Evolutionary conservation across 1,140 invertebrate species (phyloP).

Genomic region (Drosophila tristis): DNA sequence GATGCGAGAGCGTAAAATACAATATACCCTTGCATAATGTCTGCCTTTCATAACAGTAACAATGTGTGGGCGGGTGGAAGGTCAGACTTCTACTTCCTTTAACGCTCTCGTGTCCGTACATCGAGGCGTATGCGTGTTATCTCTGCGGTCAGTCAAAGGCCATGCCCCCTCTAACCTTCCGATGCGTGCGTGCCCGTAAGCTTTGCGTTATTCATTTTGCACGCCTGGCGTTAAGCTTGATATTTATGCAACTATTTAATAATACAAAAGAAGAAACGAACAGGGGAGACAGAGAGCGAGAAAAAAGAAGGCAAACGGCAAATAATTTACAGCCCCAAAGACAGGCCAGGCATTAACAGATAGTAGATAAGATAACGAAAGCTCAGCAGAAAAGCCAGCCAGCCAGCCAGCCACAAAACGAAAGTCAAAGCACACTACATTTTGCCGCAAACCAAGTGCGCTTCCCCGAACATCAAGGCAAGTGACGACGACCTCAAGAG

Average conservation of each 20-base stretch:
- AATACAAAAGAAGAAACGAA: conserved; percentile 11
- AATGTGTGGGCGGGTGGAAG: background rate
- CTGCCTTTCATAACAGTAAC: conserved; percentile 4
- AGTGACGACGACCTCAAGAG: conserved; percentile 73
- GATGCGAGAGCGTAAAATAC: no score
- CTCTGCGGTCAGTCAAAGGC: conserved; percentile 46
- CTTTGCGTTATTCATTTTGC: conserved; percentile 60
- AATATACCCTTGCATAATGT: no score
- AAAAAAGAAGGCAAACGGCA: background rate
- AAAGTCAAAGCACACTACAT: conserved; percentile 50
- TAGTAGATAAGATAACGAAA: conserved; percentile 16
- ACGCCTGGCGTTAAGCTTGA: conserved; percentile 53
- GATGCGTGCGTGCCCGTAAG: conserved; percentile 25
- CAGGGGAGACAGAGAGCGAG: background rate
- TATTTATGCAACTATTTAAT: conserved; percentile 69
- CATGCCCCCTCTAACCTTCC: background rate
- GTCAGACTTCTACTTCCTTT: background rate
- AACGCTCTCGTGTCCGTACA: conserved; percentile 18
- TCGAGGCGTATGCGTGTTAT: conserved; percentile 72
- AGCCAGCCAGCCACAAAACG: conserved; percentile 3
- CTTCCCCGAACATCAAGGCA: conserved; percentile 68
- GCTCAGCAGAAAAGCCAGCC: conserved; percentile 18
- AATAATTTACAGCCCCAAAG: conserved; percentile 3
- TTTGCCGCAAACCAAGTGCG: conserved; percentile 54
- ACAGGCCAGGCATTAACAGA: conserved; percentile 7